Evolutionary conservation across 2,888 invertebrate genomes (phyloP).

Genomic region (Panorpa germanica): DNA sequence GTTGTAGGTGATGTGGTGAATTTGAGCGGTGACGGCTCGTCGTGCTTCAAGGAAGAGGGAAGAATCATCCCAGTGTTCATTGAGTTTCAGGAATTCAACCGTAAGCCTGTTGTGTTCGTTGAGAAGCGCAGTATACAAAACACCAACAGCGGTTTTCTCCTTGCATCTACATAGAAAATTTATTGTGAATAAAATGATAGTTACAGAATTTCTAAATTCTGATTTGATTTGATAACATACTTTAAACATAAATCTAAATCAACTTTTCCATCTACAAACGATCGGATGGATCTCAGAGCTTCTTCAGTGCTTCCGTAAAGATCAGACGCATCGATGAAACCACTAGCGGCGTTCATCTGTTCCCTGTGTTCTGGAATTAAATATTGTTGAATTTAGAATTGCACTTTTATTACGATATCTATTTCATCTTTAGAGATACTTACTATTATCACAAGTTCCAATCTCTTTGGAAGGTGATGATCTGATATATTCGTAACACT

Average conservation of each 20-base stretch:
- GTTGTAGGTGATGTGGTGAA: conserved; percentile 70
- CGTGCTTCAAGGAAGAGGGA: conserved; percentile 56
- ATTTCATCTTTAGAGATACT: conserved; percentile 17
- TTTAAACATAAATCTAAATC: conserved; percentile 43
- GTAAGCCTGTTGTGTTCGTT: conserved; percentile 69
- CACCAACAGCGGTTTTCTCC: conserved; percentile 43
- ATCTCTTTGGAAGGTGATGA: conserved; percentile 45
- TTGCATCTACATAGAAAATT: conserved; percentile 27
- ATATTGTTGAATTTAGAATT: conserved; percentile 1
- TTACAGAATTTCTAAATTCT: conserved; percentile 7
- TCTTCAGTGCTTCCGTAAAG: conserved; percentile 63
- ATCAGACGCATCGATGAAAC: conserved; percentile 67
- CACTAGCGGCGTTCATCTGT: conserved; percentile 70
- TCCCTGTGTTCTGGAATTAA: conserved; percentile 41
- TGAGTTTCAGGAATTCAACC: conserved; percentile 42
- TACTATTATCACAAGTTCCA: conserved; percentile 42
- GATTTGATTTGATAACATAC: conserved; percentile 25
- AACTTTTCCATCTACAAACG: conserved; percentile 51
- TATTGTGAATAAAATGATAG: conserved; percentile 1
- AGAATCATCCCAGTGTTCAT: conserved; percentile 65
- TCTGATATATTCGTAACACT: conserved; percentile 47
- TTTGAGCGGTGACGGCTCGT: conserved; percentile 53
- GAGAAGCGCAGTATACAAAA: conserved; percentile 49
- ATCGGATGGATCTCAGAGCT: conserved; percentile 45
- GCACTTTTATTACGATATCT: conserved; percentile 5